Percentiles rank a stretch among this genome's conserved stretches.
Evolutionary conservation across 2,888 invertebrate species (phyloP).

Genomic region (Athrips mouffetella): DNA sequence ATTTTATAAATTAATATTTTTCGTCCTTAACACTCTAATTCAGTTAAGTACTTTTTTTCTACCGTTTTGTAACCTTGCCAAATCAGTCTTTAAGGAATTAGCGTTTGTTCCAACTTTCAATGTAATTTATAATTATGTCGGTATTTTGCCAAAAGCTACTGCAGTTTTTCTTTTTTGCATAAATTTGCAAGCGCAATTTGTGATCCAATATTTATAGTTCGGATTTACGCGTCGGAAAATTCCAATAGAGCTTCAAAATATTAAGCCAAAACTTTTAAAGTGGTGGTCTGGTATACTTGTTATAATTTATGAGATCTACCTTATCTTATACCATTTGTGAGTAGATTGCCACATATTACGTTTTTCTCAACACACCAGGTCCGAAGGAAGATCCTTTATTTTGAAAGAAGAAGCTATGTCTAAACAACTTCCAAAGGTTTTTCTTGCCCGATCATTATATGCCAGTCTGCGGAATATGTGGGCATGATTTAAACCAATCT

Average conservation of each 20-base stretch:
- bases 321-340: too few species aligned
- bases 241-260: neutral
- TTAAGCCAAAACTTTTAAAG: too few species aligned
- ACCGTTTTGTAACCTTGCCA: constrained; percentile 13
- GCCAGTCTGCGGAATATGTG: too few species aligned
- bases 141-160: constrained; percentile 7
- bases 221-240: constrained; percentile 5
- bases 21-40: neutral
- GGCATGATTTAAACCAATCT: constrained; percentile 36
- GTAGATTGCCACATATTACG: too few species aligned
- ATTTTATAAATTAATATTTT: neutral
- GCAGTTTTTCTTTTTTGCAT: constrained; percentile 1
- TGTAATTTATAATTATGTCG: constrained; percentile 2
- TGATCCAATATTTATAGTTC: constrained; percentile 6
- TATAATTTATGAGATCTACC: too few species aligned
- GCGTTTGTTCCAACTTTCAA: neutral
- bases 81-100: neutral
- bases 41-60: neutral
- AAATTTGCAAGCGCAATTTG: constrained; percentile 4
- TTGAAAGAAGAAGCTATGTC: too few species aligned
- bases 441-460: too few species aligned
- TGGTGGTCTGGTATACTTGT: too few species aligned
- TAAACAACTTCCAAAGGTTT: too few species aligned
- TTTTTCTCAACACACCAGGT: too few species aligned
- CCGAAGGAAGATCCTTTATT: too few species aligned